Conservation (phyloP, 2,113 vertebrate genomes). For the Vidua macroura region DNA sequence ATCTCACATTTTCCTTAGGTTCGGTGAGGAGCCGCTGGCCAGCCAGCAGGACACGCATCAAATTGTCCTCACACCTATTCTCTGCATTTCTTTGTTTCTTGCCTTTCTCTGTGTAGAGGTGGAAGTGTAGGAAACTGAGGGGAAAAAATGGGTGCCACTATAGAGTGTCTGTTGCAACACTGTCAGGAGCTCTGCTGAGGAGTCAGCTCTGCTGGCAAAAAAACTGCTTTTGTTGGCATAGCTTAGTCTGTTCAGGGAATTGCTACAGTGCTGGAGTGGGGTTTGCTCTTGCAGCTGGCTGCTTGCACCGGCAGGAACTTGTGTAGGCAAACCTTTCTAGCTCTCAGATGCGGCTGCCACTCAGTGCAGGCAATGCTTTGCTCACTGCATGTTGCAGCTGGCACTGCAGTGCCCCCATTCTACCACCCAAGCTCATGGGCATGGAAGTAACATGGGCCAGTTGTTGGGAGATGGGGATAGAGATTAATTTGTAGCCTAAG, state of each 20-base stretch:
- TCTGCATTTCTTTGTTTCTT: neutral
- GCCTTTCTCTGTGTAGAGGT: neutral
- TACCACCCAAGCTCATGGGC: neutral
- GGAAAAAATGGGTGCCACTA: neutral
- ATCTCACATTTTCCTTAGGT: neutral
- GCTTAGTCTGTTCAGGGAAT: neutral
- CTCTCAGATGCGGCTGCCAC: neutral
- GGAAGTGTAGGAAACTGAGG: neutral
- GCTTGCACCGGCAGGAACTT: neutral
- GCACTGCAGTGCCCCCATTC: neutral
- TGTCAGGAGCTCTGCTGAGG: neutral
- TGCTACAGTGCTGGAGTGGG: neutral
- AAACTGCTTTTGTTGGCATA: neutral
- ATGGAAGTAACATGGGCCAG: neutral
- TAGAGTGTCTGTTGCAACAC: neutral
- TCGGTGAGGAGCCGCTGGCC: neutral
- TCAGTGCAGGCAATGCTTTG: neutral
- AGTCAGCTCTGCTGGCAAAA: neutral
- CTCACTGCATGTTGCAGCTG: neutral
- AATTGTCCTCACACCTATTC: neutral
- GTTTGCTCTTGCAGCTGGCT: neutral
- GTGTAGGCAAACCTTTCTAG: neutral
- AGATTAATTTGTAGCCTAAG: neutral
- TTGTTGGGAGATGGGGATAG: neutral
- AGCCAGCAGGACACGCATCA: rapidly evolving